A percentile compares a stretch with the other conserved stretches of the same genome.
Conservation (phyloP, 2,797 vertebrate species). For the Gastrophryne carolinensis region DNA sequence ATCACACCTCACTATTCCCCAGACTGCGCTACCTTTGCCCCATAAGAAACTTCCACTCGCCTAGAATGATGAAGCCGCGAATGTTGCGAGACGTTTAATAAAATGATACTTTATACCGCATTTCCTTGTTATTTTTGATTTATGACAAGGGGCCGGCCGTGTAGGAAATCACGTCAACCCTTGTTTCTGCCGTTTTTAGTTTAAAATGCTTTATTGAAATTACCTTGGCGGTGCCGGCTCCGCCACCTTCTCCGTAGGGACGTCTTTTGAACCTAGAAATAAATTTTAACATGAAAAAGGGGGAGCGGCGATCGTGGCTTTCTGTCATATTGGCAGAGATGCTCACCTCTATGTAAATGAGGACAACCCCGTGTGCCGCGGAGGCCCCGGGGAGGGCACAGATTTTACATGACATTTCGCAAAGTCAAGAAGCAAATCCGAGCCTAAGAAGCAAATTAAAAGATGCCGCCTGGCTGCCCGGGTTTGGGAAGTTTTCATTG, state of each 20-base stretch:
- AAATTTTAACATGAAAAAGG: conserved; percentile 40
- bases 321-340: conserved; percentile 42
- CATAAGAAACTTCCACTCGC: conserved; percentile 32
- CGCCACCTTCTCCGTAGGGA: conserved; percentile 41
- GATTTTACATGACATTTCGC: conserved; percentile 59
- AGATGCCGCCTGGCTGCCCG: conserved; percentile 17
- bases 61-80: conserved; percentile 57
- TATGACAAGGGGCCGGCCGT: conserved; percentile 48
- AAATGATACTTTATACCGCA: conserved; percentile 54
- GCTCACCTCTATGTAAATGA: conserved; percentile 51
- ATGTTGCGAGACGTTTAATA: conserved; percentile 55
- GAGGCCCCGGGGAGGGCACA: conserved; percentile 22
- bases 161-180: conserved; percentile 53
- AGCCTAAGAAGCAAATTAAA: conserved; percentile 53
- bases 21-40: conserved; percentile 29
- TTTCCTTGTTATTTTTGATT: conserved; percentile 59
- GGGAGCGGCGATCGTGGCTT: conserved; percentile 6
- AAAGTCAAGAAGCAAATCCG: conserved; percentile 56
- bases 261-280: conserved; percentile 53
- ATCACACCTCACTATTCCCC: neutral
- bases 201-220: conserved; percentile 55
- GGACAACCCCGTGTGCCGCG: conserved; percentile 44
- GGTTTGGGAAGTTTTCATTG: conserved; percentile 31
- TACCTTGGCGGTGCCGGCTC: conserved; percentile 46
- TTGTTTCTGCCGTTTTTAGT: conserved; percentile 47